These are phyloP conservation scores for Dryoscopus gambensis DNA, from an alignment of 2,113 vertebrate species.

Conservation along the genomic window DNA sequence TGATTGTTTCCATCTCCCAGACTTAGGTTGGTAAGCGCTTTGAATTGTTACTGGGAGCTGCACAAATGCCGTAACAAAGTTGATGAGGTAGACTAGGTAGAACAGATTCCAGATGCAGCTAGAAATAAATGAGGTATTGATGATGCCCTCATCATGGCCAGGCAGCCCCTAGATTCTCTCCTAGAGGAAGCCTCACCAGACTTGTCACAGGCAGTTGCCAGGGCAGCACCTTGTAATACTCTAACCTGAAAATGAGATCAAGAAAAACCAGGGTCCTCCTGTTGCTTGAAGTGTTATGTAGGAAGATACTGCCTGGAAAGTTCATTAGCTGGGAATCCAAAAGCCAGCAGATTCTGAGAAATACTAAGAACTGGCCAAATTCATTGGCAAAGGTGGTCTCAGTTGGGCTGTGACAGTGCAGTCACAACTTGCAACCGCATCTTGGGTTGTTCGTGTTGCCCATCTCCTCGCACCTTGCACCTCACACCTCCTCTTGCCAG, in stretches of 20 bases:
- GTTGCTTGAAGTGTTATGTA: not conserved
- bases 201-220: not conserved
- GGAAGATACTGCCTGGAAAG: not conserved
- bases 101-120: not conserved
- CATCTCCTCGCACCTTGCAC: not conserved
- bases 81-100: not conserved
- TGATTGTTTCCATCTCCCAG: not conserved
- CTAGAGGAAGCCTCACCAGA: not conserved
- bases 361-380: not conserved
- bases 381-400: not conserved
- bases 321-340: not conserved
- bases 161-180: not conserved
- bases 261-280: not conserved
- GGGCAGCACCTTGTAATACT: not conserved
- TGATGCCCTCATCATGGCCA: not conserved
- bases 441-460: not conserved
- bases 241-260: not conserved
- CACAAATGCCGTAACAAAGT: not conserved
- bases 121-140: not conserved
- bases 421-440: not conserved
- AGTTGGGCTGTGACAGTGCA: not conserved
- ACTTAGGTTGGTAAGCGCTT: not conserved
- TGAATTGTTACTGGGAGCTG: not conserved
- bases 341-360: not conserved
- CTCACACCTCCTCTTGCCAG: not conserved